Percentiles rank a stretch among this genome's conserved stretches.
Conservation (phyloP, 2,113 vertebrate genomes). For the Apodemus speciosus region DNA sequence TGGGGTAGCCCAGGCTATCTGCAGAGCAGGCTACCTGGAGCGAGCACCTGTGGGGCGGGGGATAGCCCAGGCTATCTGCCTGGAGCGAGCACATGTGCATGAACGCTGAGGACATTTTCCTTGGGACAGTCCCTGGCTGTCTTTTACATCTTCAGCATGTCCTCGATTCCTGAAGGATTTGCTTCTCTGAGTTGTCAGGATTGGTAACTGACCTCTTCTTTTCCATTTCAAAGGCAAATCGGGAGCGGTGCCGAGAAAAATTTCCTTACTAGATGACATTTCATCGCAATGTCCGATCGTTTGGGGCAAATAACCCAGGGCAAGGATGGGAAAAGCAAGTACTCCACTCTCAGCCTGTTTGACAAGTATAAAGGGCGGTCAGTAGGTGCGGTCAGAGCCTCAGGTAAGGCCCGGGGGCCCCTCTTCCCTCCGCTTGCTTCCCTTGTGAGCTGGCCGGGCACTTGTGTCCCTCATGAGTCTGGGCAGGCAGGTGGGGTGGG, state of each 20-base stretch:
- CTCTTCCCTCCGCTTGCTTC: fast-evolving
- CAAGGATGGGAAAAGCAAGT: constrained; percentile 99
- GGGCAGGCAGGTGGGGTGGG: not conserved
- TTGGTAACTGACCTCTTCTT: not conserved
- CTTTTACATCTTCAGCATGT: not conserved
- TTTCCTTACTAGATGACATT: constrained; percentile 99
- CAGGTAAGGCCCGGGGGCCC: constrained; percentile 87
- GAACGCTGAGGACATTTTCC: not conserved
- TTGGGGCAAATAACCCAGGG: constrained; percentile 99
- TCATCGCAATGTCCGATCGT: constrained; percentile 99
- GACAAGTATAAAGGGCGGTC: constrained; percentile 99
- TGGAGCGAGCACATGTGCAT: not conserved
- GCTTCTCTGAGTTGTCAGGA: not conserved
- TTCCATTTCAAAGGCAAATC: constrained; percentile 88
- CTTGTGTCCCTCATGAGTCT: not conserved
- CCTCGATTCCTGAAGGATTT: fast-evolving
- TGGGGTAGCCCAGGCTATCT: not conserved
- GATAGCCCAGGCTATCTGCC: not conserved
- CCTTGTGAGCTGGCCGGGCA: not conserved
- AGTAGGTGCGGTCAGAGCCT: constrained; percentile 97
- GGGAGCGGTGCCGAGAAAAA: constrained; percentile 95
- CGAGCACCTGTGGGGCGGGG: not conserved
- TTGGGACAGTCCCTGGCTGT: not conserved
- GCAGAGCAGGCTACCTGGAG: not conserved
- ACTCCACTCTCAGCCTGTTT: constrained; percentile 99